phyloP scores from a whole-genome alignment of 2,113 vertebrate genomes.

The Coracopsis vasa region DNA sequence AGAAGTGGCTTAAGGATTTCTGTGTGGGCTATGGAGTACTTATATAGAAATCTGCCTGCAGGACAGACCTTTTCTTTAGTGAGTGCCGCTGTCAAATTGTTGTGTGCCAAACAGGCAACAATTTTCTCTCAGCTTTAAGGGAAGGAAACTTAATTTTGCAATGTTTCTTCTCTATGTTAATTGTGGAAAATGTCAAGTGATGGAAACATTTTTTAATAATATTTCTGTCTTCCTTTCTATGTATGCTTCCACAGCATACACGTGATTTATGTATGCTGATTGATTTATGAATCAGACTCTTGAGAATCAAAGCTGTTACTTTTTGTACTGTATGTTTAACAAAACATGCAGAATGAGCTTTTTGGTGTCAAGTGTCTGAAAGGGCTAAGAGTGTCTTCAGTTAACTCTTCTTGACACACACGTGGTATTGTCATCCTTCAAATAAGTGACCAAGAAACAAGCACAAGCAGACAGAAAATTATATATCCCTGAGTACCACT shows the following conservation, averaged over 20 bases:
- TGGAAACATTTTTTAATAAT: slow-evolving; percentile 28
- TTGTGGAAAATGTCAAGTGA: neutral
- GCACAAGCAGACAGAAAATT: neutral
- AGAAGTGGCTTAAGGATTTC: neutral
- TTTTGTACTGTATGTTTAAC: neutral
- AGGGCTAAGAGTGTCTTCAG: neutral
- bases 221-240: neutral
- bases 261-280: neutral
- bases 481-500: neutral
- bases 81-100: neutral
- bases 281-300: neutral
- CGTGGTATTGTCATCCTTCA: neutral
- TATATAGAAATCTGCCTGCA: neutral
- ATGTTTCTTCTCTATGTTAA: neutral
- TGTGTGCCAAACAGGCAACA: neutral
- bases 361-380: neutral
- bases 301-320: neutral
- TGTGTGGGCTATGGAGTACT: neutral
- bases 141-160: neutral
- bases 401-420: neutral
- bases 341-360: slow-evolving; percentile 5
- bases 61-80: neutral
- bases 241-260: neutral
- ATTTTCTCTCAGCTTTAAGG: neutral
- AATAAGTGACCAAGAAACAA: neutral